Evolutionary conservation across 2,888 invertebrate genomes (phyloP).

Genomic region (Anticlea derivata): DNA sequence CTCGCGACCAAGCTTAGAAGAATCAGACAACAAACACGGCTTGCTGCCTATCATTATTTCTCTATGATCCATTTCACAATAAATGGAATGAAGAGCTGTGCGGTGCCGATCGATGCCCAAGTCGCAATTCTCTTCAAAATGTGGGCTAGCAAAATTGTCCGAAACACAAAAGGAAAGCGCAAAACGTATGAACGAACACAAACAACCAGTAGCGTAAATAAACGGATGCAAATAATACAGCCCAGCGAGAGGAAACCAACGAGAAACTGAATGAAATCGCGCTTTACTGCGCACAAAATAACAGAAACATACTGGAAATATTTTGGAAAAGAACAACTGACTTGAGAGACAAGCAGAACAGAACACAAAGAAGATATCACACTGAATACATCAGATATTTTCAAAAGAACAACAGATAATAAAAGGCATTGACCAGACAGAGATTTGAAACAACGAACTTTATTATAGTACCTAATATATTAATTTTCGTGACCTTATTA

Average conservation of each 20-base stretch:
- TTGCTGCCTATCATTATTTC: no score
- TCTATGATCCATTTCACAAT: no score
- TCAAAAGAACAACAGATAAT: slow-evolving; percentile 4
- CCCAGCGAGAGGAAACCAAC: slow-evolving; percentile 54
- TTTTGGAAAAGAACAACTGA: neutral
- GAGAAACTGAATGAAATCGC: slow-evolving; percentile 55
- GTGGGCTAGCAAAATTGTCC: slow-evolving; percentile 27
- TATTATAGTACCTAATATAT: slow-evolving; percentile 7
- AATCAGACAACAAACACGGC: no score
- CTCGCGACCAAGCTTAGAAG: no score
- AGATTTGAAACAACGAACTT: slow-evolving; percentile 6
- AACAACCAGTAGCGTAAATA: slow-evolving; percentile 67
- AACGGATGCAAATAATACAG: slow-evolving; percentile 60
- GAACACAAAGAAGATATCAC: neutral
- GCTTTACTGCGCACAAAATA: slow-evolving; percentile 2
- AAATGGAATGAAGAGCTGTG: no score
- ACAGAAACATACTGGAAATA: slow-evolving; percentile 6
- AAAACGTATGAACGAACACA: slow-evolving; percentile 57
- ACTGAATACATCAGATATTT: neutral
- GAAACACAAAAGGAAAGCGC: slow-evolving; percentile 45
- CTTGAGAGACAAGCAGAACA: neutral
- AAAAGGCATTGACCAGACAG: slow-evolving; percentile 18
- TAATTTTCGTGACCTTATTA: slow-evolving; percentile 28
- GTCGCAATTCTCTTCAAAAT: no score
- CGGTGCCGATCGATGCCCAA: no score